Evolutionary conservation across 1,140 invertebrate genomes (phyloP).

Genomic region (Musca vetustissima): DNA sequence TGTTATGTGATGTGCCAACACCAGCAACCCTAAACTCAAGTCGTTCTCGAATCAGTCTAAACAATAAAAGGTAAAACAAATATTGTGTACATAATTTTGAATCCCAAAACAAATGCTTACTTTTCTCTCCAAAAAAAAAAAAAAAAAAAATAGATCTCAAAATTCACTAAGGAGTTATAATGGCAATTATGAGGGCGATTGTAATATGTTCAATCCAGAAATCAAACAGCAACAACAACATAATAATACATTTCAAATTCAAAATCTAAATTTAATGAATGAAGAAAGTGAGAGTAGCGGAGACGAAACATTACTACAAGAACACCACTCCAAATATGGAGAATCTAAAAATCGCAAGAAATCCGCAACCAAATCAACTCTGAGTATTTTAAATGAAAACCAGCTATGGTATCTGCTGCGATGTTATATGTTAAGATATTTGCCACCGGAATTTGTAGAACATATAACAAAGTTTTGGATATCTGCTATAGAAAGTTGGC

Average conservation of each 20-base stretch:
- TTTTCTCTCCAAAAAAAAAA: no score
- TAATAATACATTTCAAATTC: not conserved
- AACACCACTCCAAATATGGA: not conserved
- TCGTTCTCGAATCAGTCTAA: not conserved
- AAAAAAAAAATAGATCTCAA: not conserved
- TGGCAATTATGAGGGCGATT: conserved; percentile 28
- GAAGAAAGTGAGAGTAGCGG: conserved; percentile 26
- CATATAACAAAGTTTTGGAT: no score
- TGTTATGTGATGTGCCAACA: not conserved
- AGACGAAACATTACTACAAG: not conserved
- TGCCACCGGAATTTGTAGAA: not conserved
- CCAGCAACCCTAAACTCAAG: not conserved
- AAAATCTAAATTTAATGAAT: conserved; percentile 12
- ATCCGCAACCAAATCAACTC: no score
- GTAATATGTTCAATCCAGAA: conserved; percentile 27
- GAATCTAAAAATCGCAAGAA: not conserved
- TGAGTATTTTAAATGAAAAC: no score
- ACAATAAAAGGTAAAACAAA: not conserved
- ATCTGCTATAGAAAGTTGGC: no score
- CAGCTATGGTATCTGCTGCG: not conserved
- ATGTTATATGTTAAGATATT: not conserved
- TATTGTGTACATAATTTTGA: not conserved
- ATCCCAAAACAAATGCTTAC: no score
- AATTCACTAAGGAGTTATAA: conserved; percentile 17
- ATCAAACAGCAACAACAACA: not conserved